Percentiles rank a stretch among this genome's conserved stretches.
These are phyloP conservation scores for Vollenhovia emeryi DNA, from an alignment of 1,140 invertebrate genomes.

Conservation along the genomic window DNA sequence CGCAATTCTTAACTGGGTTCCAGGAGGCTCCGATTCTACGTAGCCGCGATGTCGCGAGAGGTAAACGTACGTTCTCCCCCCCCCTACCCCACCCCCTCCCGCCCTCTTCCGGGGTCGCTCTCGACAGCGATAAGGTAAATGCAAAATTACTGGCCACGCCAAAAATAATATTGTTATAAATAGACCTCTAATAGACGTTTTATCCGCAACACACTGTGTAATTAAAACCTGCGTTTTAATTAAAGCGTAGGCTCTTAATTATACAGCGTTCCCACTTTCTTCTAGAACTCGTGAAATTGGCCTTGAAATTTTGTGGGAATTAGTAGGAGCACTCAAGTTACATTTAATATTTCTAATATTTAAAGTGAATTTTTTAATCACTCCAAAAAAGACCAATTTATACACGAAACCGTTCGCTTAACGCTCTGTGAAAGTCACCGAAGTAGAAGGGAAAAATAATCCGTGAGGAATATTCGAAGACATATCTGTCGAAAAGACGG, in stretches of 20 bases:
- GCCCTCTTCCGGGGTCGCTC: constrained; percentile 64
- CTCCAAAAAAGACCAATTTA: neutral
- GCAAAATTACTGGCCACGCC: neutral
- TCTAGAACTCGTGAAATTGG: constrained; percentile 1
- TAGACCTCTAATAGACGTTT: neutral
- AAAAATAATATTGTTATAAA: constrained; percentile 21
- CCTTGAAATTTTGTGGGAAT: neutral
- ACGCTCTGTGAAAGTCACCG: neutral
- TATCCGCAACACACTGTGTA: neutral
- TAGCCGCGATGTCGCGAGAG: constrained; percentile 51
- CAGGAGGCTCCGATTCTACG: constrained; percentile 71
- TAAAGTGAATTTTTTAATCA: neutral
- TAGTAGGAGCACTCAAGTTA: neutral
- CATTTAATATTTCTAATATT: neutral
- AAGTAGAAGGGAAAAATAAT: neutral
- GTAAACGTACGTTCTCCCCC: constrained; percentile 67
- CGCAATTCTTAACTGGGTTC: constrained; percentile 74
- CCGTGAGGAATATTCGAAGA: neutral
- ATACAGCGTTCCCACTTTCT: neutral
- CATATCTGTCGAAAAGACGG: neutral
- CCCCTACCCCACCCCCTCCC: too few species aligned
- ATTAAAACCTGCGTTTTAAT: constrained; percentile 7
- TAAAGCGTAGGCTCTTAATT: constrained; percentile 6
- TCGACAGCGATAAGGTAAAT: neutral
- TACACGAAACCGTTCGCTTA: neutral